Evolutionary conservation across 2,888 invertebrate species (phyloP), one percentile per base, ranked within the genome.

Genomic region (Machimus atricapillus): DNA sequence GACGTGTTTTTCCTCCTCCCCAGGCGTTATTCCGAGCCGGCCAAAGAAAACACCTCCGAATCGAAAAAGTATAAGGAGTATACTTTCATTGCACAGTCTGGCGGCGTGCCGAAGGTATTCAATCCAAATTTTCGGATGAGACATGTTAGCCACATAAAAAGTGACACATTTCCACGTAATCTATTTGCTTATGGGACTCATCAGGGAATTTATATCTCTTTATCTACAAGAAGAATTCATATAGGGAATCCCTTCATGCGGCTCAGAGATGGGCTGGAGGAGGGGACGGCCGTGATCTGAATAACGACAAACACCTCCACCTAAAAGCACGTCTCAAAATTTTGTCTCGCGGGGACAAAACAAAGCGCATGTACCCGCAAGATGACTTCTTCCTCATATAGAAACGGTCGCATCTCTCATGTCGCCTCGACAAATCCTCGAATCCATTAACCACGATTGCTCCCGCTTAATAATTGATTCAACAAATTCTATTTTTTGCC

Each of bases 131-230:
- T 73, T 73, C 34, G 37, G 66, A 83, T 83, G 66, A 83, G 66
- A 66, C 66, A 37, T 83, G 83, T 37, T 83, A 83, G 58, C 83
- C 83, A 73, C 73, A 83, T 83, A 73, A 66, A 89, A 89, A 89
- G 88, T 89, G 88, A 89, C 89, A 89, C 88, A 89, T 89, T 89
- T 89, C 89, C 89, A 89, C 89, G 89, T 89, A 89, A 89, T 89
- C 89, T 89, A 89, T 89, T 89, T 89, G 89, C 88, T 89, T 89
- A 89, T 89, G 88, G 88, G 66, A 87, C 88, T 88, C 88, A 87
- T 88, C 88, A 87, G 89, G 87, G 89, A 88, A 88, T 88, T 89
- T 89, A 89, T 89, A 89, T 89, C 88, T 89, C 89, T 89, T 89
- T 89, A 89, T 89, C 89, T 89, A 89, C 86, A 88, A 88, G 89